phyloP scores from a whole-genome alignment of 2,888 invertebrate genomes.

The Brenthis daphne region DNA sequence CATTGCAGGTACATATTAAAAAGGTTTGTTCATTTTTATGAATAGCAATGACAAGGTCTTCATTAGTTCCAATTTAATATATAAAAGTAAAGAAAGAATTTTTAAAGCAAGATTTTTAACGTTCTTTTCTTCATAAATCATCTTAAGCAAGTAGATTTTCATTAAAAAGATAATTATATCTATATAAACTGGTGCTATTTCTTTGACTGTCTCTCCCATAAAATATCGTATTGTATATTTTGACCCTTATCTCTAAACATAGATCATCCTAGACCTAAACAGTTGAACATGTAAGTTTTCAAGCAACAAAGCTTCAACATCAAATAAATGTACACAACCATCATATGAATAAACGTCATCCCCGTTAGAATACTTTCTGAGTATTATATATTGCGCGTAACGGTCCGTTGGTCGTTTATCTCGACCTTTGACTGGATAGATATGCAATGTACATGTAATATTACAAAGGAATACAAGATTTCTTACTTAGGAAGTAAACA shows the following conservation, averaged over 20 bases:
- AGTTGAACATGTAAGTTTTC: background rate
- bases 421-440: slow-evolving; percentile 42
- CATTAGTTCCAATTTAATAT: too few relatives aligned
- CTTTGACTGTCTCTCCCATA: too few relatives aligned
- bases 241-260: background rate
- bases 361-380: slow-evolving; percentile 31
- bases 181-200: too few relatives aligned
- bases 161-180: too few relatives aligned
- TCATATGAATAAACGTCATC: slow-evolving; percentile 19
- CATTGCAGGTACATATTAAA: too few relatives aligned
- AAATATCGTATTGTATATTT: too few relatives aligned
- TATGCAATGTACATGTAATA: slow-evolving; percentile 1
- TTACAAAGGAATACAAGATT: slow-evolving; percentile 11
- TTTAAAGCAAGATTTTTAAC: too few relatives aligned
- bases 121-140: too few relatives aligned
- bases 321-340: background rate
- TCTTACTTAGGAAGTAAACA: background rate
- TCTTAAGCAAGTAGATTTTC: too few relatives aligned
- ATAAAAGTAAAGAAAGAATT: too few relatives aligned
- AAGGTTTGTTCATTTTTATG: too few relatives aligned
- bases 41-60: too few relatives aligned
- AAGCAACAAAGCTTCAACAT: slow-evolving; percentile 7
- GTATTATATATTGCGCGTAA: slow-evolving; percentile 33
- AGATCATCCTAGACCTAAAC: background rate
- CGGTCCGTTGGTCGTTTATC: slow-evolving; percentile 40